Base-by-base conservation (phyloP, 2,797 vertebrate genomes). In the Sebastes steindachneri region DNA sequence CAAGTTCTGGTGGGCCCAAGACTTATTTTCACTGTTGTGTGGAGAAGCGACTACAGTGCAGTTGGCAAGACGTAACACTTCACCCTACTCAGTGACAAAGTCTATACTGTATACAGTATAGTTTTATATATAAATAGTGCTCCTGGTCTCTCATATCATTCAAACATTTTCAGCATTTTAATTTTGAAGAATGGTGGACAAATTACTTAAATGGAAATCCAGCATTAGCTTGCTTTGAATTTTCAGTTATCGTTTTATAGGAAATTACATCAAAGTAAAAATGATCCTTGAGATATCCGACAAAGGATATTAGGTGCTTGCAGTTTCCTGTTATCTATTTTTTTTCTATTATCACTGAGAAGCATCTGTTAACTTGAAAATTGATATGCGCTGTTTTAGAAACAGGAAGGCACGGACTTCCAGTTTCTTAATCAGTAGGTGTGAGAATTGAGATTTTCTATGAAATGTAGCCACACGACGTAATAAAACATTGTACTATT, bases 381-480 rank as follows among this genome's bases (percentile, higher is more conserved):
- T 70, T 66, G 57, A 57, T 21, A 14, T n/a, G 14, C 1, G n/a
- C 57, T 11, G 29, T 67, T 86, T 77, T 17, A 57, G 53, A 89
- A 90, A 93, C 85, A 80, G 89, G 89, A 93, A 93, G 83, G 10
- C 14, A 14, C 0, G 3, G 3, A 86, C 80, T 90, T 90, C 80
- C 84, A 84, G 77, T 86, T 89, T 88, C 78, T 87, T 74, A 88
- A 86, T 85, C 53, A 86, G 64, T 53, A 65, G 28, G 72, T 87
- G 63, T 84, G 82, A 90, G 79, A 83, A 83, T 79, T 66, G 12
- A 77, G 53, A 82, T 69, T 83, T 86, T 80, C 74, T 83, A 48
- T 68, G 57, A 73, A 84, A 51, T 29, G 28, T 15, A 35, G 19
- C 45, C 14, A 48, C 41, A 14, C 2, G 4, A 14, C 5, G 11